phyloP scores from a whole-genome alignment of 2,888 invertebrate species.

The Tipula confusa region DNA sequence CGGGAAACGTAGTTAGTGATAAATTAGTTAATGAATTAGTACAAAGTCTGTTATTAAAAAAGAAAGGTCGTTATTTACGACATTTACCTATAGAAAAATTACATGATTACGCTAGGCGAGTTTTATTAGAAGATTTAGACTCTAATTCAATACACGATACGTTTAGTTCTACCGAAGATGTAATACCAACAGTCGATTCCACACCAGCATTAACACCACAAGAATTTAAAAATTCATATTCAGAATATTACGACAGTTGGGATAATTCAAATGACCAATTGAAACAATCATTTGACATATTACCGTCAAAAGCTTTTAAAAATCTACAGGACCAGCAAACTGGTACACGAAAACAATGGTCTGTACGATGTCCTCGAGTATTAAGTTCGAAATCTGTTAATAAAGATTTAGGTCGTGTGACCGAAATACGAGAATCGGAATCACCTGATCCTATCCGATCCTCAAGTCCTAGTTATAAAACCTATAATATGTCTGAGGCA shows the following conservation, averaged over 20 bases:
- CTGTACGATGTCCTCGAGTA: constrained; percentile 60
- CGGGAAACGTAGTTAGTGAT: constrained; percentile 52
- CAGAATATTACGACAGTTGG: constrained; percentile 58
- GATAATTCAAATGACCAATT: constrained; percentile 40
- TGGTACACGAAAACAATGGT: constrained; percentile 51
- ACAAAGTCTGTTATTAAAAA: constrained; percentile 55
- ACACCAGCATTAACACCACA: constrained; percentile 53
- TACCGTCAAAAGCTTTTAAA: constrained; percentile 58
- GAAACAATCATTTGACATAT: constrained; percentile 47
- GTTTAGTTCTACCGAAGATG: constrained; percentile 39
- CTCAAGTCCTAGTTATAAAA: constrained; percentile 39
- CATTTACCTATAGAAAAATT: constrained; percentile 57
- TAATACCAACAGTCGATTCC: constrained; percentile 46
- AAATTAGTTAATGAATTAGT: constrained; percentile 57
- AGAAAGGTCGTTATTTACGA: constrained; percentile 53
- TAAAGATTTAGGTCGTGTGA: constrained; percentile 51
- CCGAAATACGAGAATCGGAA: constrained; percentile 44
- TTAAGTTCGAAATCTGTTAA: constrained; percentile 57
- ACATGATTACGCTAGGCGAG: constrained; percentile 55
- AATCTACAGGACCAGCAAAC: constrained; percentile 52
- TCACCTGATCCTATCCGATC: constrained; percentile 45
- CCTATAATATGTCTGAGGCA: constrained; percentile 29
- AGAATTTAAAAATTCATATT: constrained; percentile 50
- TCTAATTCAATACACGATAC: constrained; percentile 42
- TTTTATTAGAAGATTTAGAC: constrained; percentile 56